Base-by-base conservation (phyloP, 2,888 invertebrate genomes). In the Apodemia mormo region DNA sequence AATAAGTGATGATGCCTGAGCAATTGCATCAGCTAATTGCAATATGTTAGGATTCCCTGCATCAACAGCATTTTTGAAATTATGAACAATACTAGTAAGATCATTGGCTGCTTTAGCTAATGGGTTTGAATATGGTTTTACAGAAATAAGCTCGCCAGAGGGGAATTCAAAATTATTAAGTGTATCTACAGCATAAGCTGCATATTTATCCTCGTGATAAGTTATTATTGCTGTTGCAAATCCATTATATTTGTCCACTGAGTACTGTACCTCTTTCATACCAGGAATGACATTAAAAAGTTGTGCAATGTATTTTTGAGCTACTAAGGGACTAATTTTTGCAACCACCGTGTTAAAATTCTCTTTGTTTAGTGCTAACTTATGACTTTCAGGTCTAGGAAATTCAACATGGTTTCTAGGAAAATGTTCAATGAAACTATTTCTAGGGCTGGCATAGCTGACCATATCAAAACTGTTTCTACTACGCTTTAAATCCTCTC, bases 111-210 rank as follows among this genome's bases (percentile, higher is more conserved):
- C 92, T 75, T 85, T 84, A 69, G 80, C 83, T 49, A 92, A 76
- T 65, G 86, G 84, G 75, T 92, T 93, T 29, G 85, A 84, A 76
- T 96, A 95, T 22, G 95, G 95, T 82, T 95, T 95, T 0, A 97
- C 96, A 73, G 96, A 95, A 78, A 98, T 91, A 68, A 97, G 94
- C 82, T 97, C 96, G 52, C 98, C 98, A 30, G 97, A 96, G 0
- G 98, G 98, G 90, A 98, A 99, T 87, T 98, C 98, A 86, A 98
- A 97, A 8, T 97, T 97, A 84, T 98, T 96, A 69, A 98, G 93
- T 86, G 97, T 97, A 78, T 98, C 97, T 77, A 96, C 94, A 64
- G 96, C 97, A 89, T 96, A 96, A 0, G 84, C 82, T 29, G 93
- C 94, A 40, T 86, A 83, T 72, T 82, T 85, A 69, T 86, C 83